These are phyloP conservation scores for Pyralis farinalis DNA, from an alignment of 2,888 invertebrate genomes.

Conservation along the genomic window DNA sequence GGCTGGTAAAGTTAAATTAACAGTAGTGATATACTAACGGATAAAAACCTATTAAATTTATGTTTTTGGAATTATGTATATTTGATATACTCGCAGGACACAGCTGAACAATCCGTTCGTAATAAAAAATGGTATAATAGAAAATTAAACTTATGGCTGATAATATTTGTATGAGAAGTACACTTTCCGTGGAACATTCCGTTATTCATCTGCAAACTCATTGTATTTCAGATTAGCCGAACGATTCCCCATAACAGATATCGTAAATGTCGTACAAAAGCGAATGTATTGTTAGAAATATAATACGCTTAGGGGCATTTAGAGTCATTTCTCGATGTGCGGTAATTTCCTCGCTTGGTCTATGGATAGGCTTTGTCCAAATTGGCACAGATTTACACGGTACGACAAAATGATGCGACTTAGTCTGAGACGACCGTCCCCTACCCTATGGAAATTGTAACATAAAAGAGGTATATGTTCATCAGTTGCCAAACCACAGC, in stretches of 20 bases:
- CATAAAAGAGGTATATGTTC: no score
- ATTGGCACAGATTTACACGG: no score
- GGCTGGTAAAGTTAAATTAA: no score
- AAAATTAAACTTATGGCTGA: neutral
- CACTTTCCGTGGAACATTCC: neutral
- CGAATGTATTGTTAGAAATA: constrained; percentile 49
- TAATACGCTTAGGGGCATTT: constrained; percentile 53
- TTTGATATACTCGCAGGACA: no score
- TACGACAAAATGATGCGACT: no score
- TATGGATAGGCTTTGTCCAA: constrained; percentile 11
- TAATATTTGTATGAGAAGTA: neutral
- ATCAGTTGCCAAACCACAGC: no score
- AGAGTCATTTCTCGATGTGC: constrained; percentile 48
- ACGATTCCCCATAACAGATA: constrained; percentile 43
- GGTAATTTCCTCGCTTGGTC: constrained; percentile 45
- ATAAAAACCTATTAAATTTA: no score
- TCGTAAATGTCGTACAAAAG: constrained; percentile 47
- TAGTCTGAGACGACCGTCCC: no score
- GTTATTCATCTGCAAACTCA: constrained; percentile 13
- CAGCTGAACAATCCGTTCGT: neutral
- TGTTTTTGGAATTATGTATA: no score
- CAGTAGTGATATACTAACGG: no score
- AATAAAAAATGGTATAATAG: neutral
- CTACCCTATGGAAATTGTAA: no score
- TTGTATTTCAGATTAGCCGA: constrained; percentile 26